These are phyloP conservation scores for Aplidium turbinatum DNA, from an alignment of 23 tunicate species.

Conservation along the genomic window DNA sequence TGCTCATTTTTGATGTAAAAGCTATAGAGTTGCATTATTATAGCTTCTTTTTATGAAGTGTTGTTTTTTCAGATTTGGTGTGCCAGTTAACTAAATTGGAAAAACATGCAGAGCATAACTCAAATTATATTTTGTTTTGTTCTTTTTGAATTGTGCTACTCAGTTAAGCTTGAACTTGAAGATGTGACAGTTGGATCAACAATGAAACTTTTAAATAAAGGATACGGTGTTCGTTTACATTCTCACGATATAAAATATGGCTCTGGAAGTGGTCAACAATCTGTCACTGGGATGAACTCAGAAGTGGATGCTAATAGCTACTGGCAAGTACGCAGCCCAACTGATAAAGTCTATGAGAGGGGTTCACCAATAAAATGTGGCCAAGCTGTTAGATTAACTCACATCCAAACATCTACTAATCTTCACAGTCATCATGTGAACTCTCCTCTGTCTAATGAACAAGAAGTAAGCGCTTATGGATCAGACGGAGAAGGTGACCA, in stretches of 20 bases:
- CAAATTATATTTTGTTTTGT: no score
- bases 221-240: conserved; percentile 72
- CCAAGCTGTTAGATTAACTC: conserved; percentile 77
- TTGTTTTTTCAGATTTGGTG: no score
- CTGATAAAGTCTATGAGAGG: conserved; percentile 47
- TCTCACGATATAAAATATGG: conserved; percentile 96
- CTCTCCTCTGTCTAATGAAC: conserved; percentile 72
- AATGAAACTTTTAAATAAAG: conserved; percentile 79
- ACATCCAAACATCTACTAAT: conserved; percentile 68
- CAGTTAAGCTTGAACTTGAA: no score
- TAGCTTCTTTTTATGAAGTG: no score
- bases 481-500: conserved; percentile 93
- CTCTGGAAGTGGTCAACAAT: conserved; percentile 99
- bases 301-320: conserved; percentile 89
- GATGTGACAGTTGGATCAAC: conserved; percentile 86
- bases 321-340: conserved; percentile 87
- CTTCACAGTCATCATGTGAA: conserved; percentile 87
- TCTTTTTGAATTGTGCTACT: no score
- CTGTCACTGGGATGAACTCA: conserved; percentile 92
- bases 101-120: no score
- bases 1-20: no score
- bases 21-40: no score
- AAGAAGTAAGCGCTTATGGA: conserved; percentile 88
- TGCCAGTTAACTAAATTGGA: no score
- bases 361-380: conserved; percentile 96